A percentile compares a stretch with the other conserved stretches of the same genome.
Evolutionary conservation across 2,113 vertebrate genomes (phyloP).

Genomic region (Saguinus midas): DNA sequence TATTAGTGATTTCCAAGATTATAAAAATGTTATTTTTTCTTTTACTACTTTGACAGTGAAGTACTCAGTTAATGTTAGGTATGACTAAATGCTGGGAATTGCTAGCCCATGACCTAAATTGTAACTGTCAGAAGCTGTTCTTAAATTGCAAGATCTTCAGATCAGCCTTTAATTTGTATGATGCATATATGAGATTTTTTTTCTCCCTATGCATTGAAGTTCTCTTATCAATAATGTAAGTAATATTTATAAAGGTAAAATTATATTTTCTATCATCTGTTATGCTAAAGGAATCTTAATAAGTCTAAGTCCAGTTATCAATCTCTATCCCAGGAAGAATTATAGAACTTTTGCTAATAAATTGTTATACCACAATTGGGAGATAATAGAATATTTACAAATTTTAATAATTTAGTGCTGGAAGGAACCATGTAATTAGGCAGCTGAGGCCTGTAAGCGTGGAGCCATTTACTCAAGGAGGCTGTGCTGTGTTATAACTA

Average conservation of each 20-base stretch:
- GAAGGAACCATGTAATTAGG: not conserved
- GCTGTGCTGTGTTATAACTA: not conserved
- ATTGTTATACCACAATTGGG: not conserved
- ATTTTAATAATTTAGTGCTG: not conserved
- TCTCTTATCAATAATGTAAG: not conserved
- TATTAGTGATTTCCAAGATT: not conserved
- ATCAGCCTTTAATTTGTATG: not conserved
- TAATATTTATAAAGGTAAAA: slow-evolving; percentile 8
- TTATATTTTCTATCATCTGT: not conserved
- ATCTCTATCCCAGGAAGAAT: not conserved
- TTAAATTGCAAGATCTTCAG: not conserved
- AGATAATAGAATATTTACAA: not conserved
- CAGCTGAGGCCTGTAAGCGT: not conserved
- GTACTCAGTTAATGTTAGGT: not conserved
- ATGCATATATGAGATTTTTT: not conserved
- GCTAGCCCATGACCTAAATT: not conserved
- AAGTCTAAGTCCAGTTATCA: not conserved
- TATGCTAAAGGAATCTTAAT: not conserved
- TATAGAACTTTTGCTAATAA: slow-evolving; percentile 3
- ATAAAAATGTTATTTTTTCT: not conserved
- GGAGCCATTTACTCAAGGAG: not conserved
- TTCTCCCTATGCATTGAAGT: not conserved
- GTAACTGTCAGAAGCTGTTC: not conserved
- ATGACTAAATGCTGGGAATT: not conserved
- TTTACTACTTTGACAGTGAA: not conserved